Evolutionary conservation across 37 sponge, comb jelly and placozoan genomes (phyloP).

Genomic region (Eunapius fragilis): DNA sequence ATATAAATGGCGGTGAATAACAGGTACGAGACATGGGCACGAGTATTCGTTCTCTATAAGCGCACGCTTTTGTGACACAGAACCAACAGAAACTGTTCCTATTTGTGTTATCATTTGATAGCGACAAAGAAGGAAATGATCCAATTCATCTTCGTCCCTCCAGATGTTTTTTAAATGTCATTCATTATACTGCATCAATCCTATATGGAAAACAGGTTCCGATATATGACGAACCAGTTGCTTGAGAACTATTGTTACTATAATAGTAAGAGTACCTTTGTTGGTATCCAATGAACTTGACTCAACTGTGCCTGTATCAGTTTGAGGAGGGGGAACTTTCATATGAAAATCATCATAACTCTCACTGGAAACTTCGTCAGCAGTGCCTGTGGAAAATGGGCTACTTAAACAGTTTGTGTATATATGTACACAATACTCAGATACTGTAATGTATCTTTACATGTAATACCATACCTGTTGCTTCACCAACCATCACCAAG

Average conservation of each 20-base stretch:
- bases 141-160: too few relatives aligned
- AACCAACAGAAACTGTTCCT: too few relatives aligned
- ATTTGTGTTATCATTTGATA: too few relatives aligned
- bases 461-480: background rate
- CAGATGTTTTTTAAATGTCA: too few relatives aligned
- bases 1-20: too few relatives aligned
- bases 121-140: too few relatives aligned
- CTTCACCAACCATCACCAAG: conserved; percentile 5
- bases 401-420: background rate
- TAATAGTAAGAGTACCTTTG: background rate
- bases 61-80: too few relatives aligned
- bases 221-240: background rate
- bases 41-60: too few relatives aligned
- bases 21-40: too few relatives aligned
- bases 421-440: background rate
- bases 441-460: background rate
- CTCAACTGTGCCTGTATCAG: background rate
- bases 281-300: background rate
- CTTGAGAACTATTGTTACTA: background rate
- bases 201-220: too few relatives aligned
- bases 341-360: background rate
- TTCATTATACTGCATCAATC: too few relatives aligned
- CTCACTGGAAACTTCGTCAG: background rate
- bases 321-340: background rate
- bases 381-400: background rate